A percentile compares a stretch with the other conserved stretches of the same genome.
phyloP scores from a whole-genome alignment of 2,797 vertebrate species.

The Benthosema pterotum region DNA sequence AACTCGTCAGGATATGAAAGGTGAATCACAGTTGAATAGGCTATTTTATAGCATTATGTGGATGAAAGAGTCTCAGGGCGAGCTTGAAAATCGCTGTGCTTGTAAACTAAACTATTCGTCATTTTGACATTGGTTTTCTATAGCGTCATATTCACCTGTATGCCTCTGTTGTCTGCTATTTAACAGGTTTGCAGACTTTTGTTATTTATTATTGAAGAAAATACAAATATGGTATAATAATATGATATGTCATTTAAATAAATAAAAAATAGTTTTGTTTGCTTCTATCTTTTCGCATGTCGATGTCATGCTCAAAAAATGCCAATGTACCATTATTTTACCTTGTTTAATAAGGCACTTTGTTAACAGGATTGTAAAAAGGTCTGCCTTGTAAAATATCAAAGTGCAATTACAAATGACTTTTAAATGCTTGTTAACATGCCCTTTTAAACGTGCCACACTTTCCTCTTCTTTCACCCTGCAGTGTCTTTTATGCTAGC shows the following conservation, averaged over 20 bases:
- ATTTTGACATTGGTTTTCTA: not conserved
- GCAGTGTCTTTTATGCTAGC: constrained; percentile 21
- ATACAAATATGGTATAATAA: not conserved
- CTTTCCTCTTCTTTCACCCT: constrained; percentile 23
- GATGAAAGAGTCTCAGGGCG: not conserved
- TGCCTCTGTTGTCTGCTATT: constrained; percentile 1
- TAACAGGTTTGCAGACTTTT: not conserved
- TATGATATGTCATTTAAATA: too few relatives aligned
- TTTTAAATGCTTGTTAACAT: constrained; percentile 55
- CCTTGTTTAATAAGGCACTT: constrained; percentile 21
- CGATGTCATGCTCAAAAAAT: constrained; percentile 1
- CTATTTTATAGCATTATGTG: constrained; percentile 13
- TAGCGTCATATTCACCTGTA: not conserved
- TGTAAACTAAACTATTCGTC: not conserved
- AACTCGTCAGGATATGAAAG: constrained; percentile 50
- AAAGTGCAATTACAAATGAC: constrained; percentile 39
- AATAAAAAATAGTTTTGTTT: too few relatives aligned
- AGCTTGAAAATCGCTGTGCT: constrained; percentile 6
- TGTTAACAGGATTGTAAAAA: constrained; percentile 61
- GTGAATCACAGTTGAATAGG: constrained; percentile 42
- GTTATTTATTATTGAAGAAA: constrained; percentile 11
- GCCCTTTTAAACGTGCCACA: constrained; percentile 36
- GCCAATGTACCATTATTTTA: constrained; percentile 11
- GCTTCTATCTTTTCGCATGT: not conserved
- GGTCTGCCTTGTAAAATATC: constrained; percentile 56